Evolutionary conservation across 2,888 invertebrate genomes (phyloP), one percentile per base, ranked within the genome.

Genomic region (Mycalesis mineus): DNA sequence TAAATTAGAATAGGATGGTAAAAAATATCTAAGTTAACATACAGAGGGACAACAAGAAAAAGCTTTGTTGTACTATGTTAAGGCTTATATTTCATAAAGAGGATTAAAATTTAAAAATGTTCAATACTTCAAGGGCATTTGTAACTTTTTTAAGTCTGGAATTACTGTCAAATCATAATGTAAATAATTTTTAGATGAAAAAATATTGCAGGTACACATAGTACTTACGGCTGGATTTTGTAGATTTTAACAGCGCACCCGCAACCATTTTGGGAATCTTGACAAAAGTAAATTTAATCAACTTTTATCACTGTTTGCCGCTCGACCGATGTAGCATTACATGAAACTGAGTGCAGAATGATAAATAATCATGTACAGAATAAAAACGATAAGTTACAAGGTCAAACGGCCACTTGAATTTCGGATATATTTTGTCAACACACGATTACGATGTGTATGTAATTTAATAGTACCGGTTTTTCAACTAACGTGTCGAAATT

Each of bases 191-290:
- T 42, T 45, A 40, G 1, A 5, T 40, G 14, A 13, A n/a, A n/a
- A n/a, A n/a, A n/a, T n/a, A n/a, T n/a, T n/a, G n/a, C n/a, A n/a
- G n/a, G n/a, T n/a, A 15, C 17, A 15, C 8, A 15, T 28, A n/a
- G 31, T 63, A 81, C 84, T 84, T 77, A 86, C 86, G 67, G 62
- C 75, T 69, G 45, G 78, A 66, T 75, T 80, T 86, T 0, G 78
- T 67, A 11, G 82, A 74, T 61, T 79, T 85, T 41, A 80, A 63
- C 1, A 86, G 65, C 1, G 73, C 74, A 58, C 74, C 70, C 52
- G 77, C 68, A 68, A 83, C 83, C 88, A 88, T 88, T 61, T 59
- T 69, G 15, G 33, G 33, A 33, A 47, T 55, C 40, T 15, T 37
- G 45, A 45, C 44, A 51, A 62, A 44, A 52, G 58, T 57, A 39